Percentiles rank a stretch among this genome's conserved stretches.
These are phyloP conservation scores for Nemapogon koenigi DNA, from an alignment of 2,888 invertebrate genomes.

Conservation along the genomic window DNA sequence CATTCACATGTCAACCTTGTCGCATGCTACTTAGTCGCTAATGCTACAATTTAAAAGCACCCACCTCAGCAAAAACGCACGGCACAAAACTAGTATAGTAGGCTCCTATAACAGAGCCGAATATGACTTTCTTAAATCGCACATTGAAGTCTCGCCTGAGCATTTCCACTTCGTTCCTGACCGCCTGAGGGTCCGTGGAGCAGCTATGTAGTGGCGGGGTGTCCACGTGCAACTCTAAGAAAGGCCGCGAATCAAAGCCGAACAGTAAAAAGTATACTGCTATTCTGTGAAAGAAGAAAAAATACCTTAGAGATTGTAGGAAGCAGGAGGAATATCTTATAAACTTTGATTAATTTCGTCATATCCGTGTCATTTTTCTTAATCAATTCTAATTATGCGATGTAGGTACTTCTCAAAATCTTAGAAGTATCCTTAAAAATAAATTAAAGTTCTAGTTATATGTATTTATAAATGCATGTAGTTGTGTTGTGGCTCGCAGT, in stretches of 20 bases:
- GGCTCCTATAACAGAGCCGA: slow-evolving; percentile 81
- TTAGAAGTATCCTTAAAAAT: too few relatives aligned
- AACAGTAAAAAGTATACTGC: slow-evolving; percentile 83
- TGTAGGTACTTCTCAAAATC: too few relatives aligned
- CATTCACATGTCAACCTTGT: too few relatives aligned
- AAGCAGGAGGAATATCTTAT: neutral
- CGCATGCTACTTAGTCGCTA: too few relatives aligned
- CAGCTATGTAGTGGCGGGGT: slow-evolving; percentile 79
- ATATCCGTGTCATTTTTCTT: too few relatives aligned
- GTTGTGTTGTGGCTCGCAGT: too few relatives aligned
- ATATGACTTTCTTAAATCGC: slow-evolving; percentile 87
- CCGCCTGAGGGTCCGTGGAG: slow-evolving; percentile 71
- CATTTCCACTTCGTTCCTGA: slow-evolving; percentile 84
- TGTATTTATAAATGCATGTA: too few relatives aligned
- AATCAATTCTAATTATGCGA: too few relatives aligned
- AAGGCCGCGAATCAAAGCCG: slow-evolving; percentile 77
- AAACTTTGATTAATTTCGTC: too few relatives aligned
- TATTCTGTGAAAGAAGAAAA: slow-evolving; percentile 54
- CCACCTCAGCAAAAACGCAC: slow-evolving; percentile 86
- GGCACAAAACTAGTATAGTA: slow-evolving; percentile 91
- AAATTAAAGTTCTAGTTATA: too few relatives aligned
- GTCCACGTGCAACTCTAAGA: slow-evolving; percentile 69
- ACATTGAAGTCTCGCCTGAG: slow-evolving; percentile 88
- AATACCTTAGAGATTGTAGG: neutral
- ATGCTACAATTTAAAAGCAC: too few relatives aligned